Evolutionary conservation across 2,888 invertebrate genomes (phyloP), one percentile per base, ranked within the genome.

Genomic region (Clitarchus hookeri): DNA sequence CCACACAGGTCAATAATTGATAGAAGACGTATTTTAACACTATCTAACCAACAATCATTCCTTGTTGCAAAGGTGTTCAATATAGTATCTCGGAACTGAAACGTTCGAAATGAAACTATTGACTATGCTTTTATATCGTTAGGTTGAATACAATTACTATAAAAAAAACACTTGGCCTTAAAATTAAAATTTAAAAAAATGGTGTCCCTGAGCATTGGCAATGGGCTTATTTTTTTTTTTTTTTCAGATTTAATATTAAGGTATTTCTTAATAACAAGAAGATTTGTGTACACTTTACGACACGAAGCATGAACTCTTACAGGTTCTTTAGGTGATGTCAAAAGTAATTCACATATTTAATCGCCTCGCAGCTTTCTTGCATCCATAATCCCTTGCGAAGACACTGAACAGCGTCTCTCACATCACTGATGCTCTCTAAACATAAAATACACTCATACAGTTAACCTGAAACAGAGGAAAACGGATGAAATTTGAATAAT

Each of bases 231-330:
- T 2, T n/a, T 6, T 65, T 65, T 23, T 1, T 16, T 3, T 65
- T 65, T 23, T 23, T 65, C 65, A 65, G 6, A 65, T 65, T 6
- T 23, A 0, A 23, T 65, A 11, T 65, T 6, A 65, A n/a, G n/a
- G n/a, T n/a, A 65, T n/a, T n/a, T 6, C 13, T 65, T 65, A 65
- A 65, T 65, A 65, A 65, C 65, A 65, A 65, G 65, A 65, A 2
- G n/a, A 65, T 65, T 65, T 65, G 65, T 65, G 65, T 65, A 65
- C 65, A 65, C 65, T 65, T 12, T 65, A 65, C 65, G 65, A 65
- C 65, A 65, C 65, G 65, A 65, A 65, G 65, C n/a, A 65, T 23
- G 65, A 65, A 65, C 65, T 65, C 65, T 0, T 23, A 65, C 65
- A 65, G 65, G 65, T 11, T 65, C 19, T 65, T 65, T 23, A 65